A percentile compares a stretch with the other conserved stretches of the same genome.
Conservation (phyloP, 2,113 vertebrate genomes). For the Mixornis gularis region DNA sequence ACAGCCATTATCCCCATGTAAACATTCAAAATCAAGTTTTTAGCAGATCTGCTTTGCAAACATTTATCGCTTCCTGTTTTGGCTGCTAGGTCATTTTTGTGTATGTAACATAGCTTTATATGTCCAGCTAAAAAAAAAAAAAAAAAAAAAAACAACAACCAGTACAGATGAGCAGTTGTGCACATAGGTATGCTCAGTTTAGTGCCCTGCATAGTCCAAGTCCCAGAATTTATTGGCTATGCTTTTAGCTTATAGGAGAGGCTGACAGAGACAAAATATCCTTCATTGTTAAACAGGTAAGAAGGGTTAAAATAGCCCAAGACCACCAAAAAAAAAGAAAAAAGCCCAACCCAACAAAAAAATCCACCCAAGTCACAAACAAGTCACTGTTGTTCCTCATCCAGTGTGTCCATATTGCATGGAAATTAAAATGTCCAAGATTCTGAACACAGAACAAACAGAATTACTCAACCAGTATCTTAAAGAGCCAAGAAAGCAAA, state of each 20-base stretch:
- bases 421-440: not conserved
- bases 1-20: not conserved
- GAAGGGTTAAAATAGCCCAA: not conserved
- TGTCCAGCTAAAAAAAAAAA: not conserved
- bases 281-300: not conserved
- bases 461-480: not conserved
- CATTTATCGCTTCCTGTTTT: not conserved
- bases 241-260: not conserved
- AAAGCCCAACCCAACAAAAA: not conserved
- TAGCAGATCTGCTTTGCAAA: not conserved
- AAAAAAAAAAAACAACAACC: rapidly evolving
- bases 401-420: not conserved
- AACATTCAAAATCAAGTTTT: not conserved
- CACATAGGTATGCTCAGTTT: not conserved
- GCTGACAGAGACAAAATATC: not conserved
- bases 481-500: not conserved
- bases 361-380: not conserved
- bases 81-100: not conserved
- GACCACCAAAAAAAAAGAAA: not conserved
- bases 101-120: not conserved
- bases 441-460: not conserved
- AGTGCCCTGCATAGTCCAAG: not conserved
- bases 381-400: not conserved
- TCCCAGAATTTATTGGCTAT: not conserved
- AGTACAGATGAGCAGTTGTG: not conserved